These are phyloP conservation scores for Melieria omissa DNA, from an alignment of 2,888 invertebrate species.

Conservation along the genomic window DNA sequence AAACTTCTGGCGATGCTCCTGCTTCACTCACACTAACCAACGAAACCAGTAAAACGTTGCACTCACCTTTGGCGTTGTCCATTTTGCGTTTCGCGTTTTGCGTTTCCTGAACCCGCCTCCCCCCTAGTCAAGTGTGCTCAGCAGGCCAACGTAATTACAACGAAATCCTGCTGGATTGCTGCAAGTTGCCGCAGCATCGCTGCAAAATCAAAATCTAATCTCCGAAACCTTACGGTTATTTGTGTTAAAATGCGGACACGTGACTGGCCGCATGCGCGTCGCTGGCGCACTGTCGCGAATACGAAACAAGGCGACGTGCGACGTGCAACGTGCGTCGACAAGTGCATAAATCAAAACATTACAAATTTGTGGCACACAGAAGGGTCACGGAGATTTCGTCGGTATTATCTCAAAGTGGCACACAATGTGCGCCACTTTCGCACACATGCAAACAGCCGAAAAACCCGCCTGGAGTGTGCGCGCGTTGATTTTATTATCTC, in stretches of 20 bases:
- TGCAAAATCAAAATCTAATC: constrained; percentile 28
- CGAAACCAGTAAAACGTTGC: not conserved
- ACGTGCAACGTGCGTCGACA: not conserved
- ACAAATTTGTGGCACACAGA: constrained; percentile 22
- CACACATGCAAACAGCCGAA: not conserved
- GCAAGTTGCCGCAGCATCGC: not conserved
- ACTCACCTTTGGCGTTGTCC: constrained; percentile 21
- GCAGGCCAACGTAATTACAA: constrained; percentile 23
- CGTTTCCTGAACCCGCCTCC: not conserved
- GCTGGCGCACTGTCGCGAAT: not conserved
- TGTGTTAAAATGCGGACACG: constrained; percentile 30
- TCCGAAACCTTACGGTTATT: constrained; percentile 29
- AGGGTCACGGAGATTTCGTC: constrained; percentile 19
- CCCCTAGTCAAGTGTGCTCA: not conserved
- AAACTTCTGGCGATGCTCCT: too few relatives aligned
- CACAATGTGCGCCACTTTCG: constrained; percentile 3
- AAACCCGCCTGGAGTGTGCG: too few relatives aligned
- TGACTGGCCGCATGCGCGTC: constrained; percentile 22
- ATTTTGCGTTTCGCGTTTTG: not conserved
- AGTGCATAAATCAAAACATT: constrained; percentile 32
- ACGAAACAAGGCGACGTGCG: not conserved
- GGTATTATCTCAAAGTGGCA: constrained; percentile 33
- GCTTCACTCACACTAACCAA: too few relatives aligned
- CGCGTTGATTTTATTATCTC: constrained; percentile 6
- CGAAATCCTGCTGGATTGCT: constrained; percentile 18